Percentiles rank a stretch among this genome's conserved stretches.
Conservation (phyloP, 2,888 invertebrate species). For the Teleogryllus oceanicus region DNA sequence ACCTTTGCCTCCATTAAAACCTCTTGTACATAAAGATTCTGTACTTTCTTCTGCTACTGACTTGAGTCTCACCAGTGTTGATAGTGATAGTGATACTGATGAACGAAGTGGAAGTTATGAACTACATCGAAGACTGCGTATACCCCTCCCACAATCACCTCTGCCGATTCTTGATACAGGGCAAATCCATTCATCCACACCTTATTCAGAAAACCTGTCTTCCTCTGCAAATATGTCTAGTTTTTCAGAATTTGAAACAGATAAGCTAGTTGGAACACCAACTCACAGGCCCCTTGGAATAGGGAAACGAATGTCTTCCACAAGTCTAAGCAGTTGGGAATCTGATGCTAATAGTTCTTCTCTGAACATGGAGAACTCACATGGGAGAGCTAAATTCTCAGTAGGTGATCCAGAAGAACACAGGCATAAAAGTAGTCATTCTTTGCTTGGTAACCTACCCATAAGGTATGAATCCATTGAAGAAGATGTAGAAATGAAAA, state of each 20-base stretch:
- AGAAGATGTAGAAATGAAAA: conserved; percentile 28
- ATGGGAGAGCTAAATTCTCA: background rate
- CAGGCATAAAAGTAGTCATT: conserved; percentile 2
- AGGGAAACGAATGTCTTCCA: conserved; percentile 32
- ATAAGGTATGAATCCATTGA: conserved; percentile 32
- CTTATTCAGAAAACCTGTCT: background rate
- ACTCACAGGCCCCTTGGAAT: background rate
- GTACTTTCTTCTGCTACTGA: conserved; percentile 33
- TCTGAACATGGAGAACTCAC: background rate
- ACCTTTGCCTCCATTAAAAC: conserved; percentile 25
- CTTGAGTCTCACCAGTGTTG: conserved; percentile 33
- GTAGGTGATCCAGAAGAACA: background rate
- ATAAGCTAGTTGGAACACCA: background rate
- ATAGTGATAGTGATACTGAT: conserved; percentile 36
- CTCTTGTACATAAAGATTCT: conserved; percentile 34
- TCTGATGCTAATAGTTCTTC: conserved; percentile 25
- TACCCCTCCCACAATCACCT: background rate
- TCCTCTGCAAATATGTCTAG: background rate
- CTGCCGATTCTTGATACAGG: background rate
- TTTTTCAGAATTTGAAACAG: background rate
- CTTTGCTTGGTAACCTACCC: background rate
- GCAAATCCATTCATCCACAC: background rate
- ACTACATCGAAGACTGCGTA: background rate
- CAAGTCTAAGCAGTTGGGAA: conserved; percentile 35
- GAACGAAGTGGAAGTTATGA: conserved; percentile 28